These are phyloP conservation scores for Sebastes vulpes DNA, from an alignment of 2,797 vertebrate species.

Conservation along the genomic window DNA sequence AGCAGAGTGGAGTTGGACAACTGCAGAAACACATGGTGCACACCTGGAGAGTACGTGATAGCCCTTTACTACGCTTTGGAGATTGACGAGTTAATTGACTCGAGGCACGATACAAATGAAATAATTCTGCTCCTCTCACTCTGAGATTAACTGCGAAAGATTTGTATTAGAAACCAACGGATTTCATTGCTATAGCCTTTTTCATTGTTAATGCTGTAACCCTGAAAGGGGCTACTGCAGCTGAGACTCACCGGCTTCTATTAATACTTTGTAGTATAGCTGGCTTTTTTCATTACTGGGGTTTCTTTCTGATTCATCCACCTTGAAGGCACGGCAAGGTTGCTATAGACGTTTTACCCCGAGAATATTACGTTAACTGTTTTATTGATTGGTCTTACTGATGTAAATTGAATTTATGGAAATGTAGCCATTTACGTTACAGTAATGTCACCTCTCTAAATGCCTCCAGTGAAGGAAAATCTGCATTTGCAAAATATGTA, in stretches of 20 bases:
- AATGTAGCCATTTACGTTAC: neutral
- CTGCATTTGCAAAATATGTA: neutral
- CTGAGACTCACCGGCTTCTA: conserved; percentile 21
- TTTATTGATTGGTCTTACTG: conserved; percentile 13
- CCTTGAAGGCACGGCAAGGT: conserved; percentile 28
- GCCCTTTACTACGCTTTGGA: neutral
- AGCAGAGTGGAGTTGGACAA: neutral
- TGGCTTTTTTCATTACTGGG: conserved; percentile 12
- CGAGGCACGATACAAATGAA: neutral
- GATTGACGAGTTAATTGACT: conserved; percentile 24
- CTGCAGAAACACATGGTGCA: neutral
- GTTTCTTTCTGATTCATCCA: conserved; percentile 31
- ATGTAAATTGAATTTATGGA: neutral
- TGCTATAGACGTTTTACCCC: neutral
- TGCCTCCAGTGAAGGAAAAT: neutral
- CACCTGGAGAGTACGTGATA: neutral
- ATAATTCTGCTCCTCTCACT: neutral
- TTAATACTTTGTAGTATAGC: conserved; percentile 17
- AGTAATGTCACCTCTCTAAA: neutral
- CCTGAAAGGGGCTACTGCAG: conserved; percentile 7
- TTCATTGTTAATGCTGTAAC: conserved; percentile 13
- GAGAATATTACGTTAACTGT: conserved; percentile 1
- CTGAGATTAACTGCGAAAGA: conserved; percentile 10
- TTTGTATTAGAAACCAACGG: neutral
- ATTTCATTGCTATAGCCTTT: neutral